phyloP scores from a whole-genome alignment of 2,797 vertebrate genomes.

The Spea hammondii region DNA sequence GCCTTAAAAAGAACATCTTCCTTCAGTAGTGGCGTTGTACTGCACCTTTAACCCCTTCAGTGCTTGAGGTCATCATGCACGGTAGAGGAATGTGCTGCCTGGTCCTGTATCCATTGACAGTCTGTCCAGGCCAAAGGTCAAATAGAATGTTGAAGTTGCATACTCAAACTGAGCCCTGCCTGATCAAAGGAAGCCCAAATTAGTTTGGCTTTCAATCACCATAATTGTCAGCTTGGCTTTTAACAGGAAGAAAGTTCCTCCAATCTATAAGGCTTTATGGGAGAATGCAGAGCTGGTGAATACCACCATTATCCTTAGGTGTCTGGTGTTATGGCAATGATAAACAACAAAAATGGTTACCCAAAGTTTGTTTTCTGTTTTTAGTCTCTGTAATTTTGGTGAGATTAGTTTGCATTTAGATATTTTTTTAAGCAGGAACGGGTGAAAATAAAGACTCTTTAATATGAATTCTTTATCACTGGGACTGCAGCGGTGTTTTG shows the following conservation, averaged over 20 bases:
- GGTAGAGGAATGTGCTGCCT: slow-evolving; percentile 45
- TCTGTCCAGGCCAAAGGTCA: slow-evolving; percentile 47
- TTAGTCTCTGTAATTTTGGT: too few species aligned
- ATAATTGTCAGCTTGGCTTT: slow-evolving; percentile 67
- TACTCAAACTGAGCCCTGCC: slow-evolving; percentile 60
- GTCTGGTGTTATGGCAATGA: slow-evolving; percentile 16
- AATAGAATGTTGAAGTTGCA: slow-evolving; percentile 47
- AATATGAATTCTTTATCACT: too few species aligned
- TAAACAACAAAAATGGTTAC: not conserved
- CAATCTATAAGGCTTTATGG: slow-evolving; percentile 56
- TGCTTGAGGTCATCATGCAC: slow-evolving; percentile 29
- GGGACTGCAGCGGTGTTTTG: too few species aligned
- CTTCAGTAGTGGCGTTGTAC: slow-evolving; percentile 17
- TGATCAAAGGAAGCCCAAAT: slow-evolving; percentile 70
- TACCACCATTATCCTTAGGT: slow-evolving; percentile 14
- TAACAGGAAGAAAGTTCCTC: slow-evolving; percentile 64
- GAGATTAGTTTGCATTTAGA: too few species aligned
- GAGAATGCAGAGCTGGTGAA: slow-evolving; percentile 29
- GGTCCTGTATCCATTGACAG: slow-evolving; percentile 37
- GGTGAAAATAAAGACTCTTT: too few species aligned
- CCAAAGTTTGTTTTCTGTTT: too few species aligned
- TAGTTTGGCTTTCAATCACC: slow-evolving; percentile 71
- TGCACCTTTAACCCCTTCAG: slow-evolving; percentile 36
- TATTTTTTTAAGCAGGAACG: too few species aligned
- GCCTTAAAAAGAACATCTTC: too few species aligned